phyloP scores from a whole-genome alignment of 2,113 vertebrate species.

The Mormoops blainvillei region DNA sequence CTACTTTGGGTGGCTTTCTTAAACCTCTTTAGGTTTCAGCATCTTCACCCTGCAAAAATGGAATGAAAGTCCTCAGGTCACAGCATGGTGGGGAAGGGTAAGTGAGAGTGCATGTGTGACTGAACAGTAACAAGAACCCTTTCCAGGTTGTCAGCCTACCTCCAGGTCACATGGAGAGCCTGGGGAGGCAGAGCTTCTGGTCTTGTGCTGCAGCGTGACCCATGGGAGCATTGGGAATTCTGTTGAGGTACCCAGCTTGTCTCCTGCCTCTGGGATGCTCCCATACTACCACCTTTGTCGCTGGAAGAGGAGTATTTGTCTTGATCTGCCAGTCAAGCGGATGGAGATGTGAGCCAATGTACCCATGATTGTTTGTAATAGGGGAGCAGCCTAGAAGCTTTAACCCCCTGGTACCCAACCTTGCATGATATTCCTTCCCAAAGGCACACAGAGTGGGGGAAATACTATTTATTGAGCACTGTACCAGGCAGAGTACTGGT shows the following conservation, averaged over 20 bases:
- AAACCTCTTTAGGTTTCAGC: not conserved
- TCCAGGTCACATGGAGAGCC: too few relatives aligned
- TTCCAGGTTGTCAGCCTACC: not conserved
- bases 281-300: not conserved
- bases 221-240: not conserved
- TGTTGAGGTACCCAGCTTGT: not conserved
- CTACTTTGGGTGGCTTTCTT: not conserved
- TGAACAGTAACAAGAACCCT: not conserved
- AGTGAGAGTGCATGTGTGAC: not conserved
- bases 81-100: not conserved
- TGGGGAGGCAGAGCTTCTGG: not conserved
- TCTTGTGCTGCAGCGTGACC: not conserved
- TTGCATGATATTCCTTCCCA: too few relatives aligned
- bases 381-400: not conserved
- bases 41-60: not conserved
- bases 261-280: not conserved
- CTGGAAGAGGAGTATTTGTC: not conserved
- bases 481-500: not conserved
- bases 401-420: accelerated
- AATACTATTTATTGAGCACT: not conserved
- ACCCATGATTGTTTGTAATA: not conserved
- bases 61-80: not conserved
- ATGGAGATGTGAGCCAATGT: not conserved
- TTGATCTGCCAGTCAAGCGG: not conserved
- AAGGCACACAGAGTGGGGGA: not conserved